Percentiles rank a stretch among this genome's conserved stretches.
Evolutionary conservation across 2,797 vertebrate species (phyloP).

Genomic region (Tinamus major): DNA sequence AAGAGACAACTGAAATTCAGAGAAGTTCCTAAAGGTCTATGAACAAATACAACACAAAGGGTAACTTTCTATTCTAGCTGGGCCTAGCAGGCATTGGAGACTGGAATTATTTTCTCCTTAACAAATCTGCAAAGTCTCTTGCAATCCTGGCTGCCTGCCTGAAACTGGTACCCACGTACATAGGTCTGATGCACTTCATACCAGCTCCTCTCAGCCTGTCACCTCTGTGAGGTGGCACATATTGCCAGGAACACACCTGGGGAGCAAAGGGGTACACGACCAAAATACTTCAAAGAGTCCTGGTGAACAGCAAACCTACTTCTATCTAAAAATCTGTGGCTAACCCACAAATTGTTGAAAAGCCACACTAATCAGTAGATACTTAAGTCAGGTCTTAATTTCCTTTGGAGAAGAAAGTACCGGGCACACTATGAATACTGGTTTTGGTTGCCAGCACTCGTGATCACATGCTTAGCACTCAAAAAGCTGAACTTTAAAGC

Average conservation of each 20-base stretch:
- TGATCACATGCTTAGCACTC: rapidly evolving
- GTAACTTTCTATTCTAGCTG: background rate
- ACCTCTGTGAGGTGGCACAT: background rate
- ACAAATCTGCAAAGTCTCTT: background rate
- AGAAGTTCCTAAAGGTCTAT: background rate
- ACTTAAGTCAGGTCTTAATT: background rate
- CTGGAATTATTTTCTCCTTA: background rate
- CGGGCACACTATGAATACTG: background rate
- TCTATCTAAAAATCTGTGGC: background rate
- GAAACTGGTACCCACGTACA: background rate
- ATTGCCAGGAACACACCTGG: background rate
- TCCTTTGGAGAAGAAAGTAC: background rate
- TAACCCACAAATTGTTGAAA: background rate
- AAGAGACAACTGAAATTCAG: background rate
- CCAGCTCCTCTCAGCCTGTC: background rate
- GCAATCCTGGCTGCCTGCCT: background rate
- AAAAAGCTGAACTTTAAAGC: background rate
- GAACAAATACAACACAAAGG: background rate
- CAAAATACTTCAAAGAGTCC: background rate
- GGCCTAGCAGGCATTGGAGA: background rate
- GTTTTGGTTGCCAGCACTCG: background rate
- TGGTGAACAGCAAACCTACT: background rate
- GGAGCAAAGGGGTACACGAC: background rate
- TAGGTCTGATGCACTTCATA: background rate
- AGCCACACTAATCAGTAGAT: background rate